These are phyloP conservation scores for Gymnopithys bicolor DNA, from an alignment of 2,797 vertebrate genomes.

Conservation along the genomic window DNA sequence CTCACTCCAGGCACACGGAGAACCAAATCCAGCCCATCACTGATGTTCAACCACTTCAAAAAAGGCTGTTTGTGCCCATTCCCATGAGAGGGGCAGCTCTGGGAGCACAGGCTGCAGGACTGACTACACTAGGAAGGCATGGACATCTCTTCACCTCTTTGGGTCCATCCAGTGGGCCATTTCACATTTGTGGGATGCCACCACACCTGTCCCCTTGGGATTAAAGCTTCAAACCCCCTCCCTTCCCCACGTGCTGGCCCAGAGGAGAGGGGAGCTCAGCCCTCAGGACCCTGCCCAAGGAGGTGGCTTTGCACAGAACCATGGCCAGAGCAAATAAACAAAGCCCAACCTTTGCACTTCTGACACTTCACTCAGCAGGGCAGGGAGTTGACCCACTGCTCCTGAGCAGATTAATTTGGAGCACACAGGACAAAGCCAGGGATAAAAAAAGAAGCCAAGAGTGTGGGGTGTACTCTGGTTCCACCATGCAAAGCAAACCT, in stretches of 20 bases:
- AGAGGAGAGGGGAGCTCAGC: neutral
- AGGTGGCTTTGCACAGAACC: neutral
- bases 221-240: neutral
- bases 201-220: neutral
- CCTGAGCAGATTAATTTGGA: neutral
- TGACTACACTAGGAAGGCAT: fast-evolving
- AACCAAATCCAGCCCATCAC: neutral
- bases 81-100: neutral
- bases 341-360: conserved; percentile 10
- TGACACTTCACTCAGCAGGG: neutral
- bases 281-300: neutral
- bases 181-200: neutral
- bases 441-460: too few relatives aligned
- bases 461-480: neutral
- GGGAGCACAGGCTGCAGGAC: neutral
- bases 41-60: fast-evolving
- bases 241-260: neutral
- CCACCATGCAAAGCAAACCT: neutral
- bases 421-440: neutral
- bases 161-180: neutral
- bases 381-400: neutral
- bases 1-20: fast-evolving
- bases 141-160: neutral
- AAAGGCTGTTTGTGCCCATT: neutral
- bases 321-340: neutral